A percentile compares a stretch with the other conserved stretches of the same genome.
These are phyloP conservation scores for Orchestia grillus DNA, from an alignment of 1,140 invertebrate species.

Conservation along the genomic window DNA sequence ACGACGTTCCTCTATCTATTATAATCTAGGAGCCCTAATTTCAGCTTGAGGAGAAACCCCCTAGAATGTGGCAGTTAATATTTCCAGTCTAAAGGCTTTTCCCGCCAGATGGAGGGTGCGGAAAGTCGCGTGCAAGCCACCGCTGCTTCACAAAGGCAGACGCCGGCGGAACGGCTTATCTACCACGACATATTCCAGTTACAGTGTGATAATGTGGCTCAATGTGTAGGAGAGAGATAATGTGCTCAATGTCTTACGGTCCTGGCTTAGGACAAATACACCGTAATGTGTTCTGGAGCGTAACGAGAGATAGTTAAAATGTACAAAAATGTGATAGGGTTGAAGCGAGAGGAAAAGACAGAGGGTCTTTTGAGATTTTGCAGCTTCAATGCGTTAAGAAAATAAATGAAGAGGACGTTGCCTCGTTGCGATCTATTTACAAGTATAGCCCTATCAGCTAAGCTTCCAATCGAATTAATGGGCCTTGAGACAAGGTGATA, in stretches of 20 bases:
- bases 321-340: background rate
- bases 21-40: background rate
- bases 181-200: background rate
- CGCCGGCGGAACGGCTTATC: background rate
- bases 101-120: background rate
- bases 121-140: background rate
- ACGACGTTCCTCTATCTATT: background rate
- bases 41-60: background rate
- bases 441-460: no score
- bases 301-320: background rate
- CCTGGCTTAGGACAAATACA: background rate
- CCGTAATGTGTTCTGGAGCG: background rate
- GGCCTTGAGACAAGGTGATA: no score
- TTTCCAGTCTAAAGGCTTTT: background rate
- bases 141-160: background rate
- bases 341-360: no score
- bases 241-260: background rate
- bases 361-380: no score
- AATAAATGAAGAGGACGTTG: no score
- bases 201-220: background rate
- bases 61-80: background rate
- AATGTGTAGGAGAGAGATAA: background rate
- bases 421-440: no score
- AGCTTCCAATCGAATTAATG: no score
- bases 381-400: no score